Evolutionary conservation across 2,888 invertebrate species (phyloP).

Genomic region (Caenorhabditis macrosperma): DNA sequence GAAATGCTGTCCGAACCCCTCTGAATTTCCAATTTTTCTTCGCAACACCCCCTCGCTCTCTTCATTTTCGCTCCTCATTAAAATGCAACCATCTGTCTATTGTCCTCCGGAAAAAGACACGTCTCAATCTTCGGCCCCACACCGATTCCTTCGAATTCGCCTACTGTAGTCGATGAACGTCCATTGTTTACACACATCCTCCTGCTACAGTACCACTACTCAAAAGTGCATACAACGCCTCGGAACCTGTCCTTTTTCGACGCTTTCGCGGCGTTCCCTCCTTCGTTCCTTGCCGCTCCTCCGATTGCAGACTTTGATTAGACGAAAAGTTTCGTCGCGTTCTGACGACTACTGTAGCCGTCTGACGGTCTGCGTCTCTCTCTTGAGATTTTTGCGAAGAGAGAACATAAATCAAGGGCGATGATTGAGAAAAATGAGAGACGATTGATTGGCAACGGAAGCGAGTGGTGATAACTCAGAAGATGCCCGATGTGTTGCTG

Average conservation of each 20-base stretch:
- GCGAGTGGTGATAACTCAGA: background rate
- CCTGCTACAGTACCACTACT: background rate
- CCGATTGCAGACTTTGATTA: slow-evolving; percentile 23
- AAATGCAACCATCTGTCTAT: slow-evolving; percentile 37
- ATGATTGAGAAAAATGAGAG: slow-evolving; percentile 7
- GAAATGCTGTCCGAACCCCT: slow-evolving; percentile 13
- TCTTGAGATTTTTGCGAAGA: background rate
- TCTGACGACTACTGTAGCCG: slow-evolving; percentile 23
- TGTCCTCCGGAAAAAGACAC: background rate
- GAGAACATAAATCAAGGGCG: slow-evolving; percentile 19
- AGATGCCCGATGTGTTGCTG: too few relatives aligned
- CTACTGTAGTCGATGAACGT: slow-evolving; percentile 4
- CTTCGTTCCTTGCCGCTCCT: background rate
- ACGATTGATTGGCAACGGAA: slow-evolving; percentile 17
- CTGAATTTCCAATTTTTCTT: slow-evolving; percentile 38
- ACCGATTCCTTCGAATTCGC: background rate
- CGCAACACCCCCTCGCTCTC: slow-evolving; percentile 10
- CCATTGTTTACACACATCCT: slow-evolving; percentile 1
- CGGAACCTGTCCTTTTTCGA: slow-evolving; percentile 21
- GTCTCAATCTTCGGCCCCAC: too few relatives aligned
- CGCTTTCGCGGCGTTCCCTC: background rate
- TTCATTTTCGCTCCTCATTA: slow-evolving; percentile 19
- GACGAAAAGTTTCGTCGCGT: slow-evolving; percentile 18
- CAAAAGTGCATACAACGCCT: background rate
- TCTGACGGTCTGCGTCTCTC: background rate